A percentile compares a stretch with the other conserved stretches of the same genome.
phyloP scores from a whole-genome alignment of 2,888 invertebrate genomes.

The Scaptomyza caliginosa region DNA sequence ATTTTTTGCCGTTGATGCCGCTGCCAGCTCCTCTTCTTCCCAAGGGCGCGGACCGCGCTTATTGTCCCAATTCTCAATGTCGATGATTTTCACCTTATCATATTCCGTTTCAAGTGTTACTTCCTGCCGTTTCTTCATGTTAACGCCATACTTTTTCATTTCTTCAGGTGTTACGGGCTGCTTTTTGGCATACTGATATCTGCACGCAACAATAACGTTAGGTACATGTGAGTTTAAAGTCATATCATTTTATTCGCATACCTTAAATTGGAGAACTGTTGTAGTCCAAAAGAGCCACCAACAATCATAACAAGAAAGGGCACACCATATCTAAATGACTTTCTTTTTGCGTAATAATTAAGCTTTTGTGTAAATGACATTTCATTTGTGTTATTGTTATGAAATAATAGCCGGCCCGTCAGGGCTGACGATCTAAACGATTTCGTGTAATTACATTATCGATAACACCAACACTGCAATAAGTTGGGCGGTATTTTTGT shows the following conservation, averaged over 20 bases:
- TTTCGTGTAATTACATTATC: constrained; percentile 5
- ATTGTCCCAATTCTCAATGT: constrained; percentile 94
- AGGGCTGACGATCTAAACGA: constrained; percentile 21
- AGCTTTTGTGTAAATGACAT: constrained; percentile 75
- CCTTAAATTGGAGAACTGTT: constrained; percentile 90
- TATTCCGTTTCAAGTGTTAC: constrained; percentile 90
- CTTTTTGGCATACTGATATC: constrained; percentile 87
- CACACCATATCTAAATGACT: constrained; percentile 87
- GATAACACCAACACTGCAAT: not conserved
- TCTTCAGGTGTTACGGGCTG: constrained; percentile 87
- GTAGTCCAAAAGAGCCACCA: constrained; percentile 91
- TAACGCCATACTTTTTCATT: constrained; percentile 88
- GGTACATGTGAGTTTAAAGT: constrained; percentile 5
- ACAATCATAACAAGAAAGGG: constrained; percentile 90
- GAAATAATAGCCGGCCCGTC: constrained; percentile 47
- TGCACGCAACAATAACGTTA: constrained; percentile 56
- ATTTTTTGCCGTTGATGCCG: constrained; percentile 25
- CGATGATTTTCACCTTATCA: constrained; percentile 89
- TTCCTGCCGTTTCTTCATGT: constrained; percentile 87
- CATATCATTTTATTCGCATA: constrained; percentile 74
- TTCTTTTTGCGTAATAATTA: constrained; percentile 68
- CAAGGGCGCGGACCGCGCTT: constrained; percentile 93
- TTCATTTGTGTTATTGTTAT: constrained; percentile 54
- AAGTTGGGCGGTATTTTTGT: constrained; percentile 14
- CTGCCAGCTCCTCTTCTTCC: constrained; percentile 86